These are phyloP conservation scores for Tachysurus vachellii DNA, from an alignment of 2,113 vertebrate genomes.

Conservation along the genomic window DNA sequence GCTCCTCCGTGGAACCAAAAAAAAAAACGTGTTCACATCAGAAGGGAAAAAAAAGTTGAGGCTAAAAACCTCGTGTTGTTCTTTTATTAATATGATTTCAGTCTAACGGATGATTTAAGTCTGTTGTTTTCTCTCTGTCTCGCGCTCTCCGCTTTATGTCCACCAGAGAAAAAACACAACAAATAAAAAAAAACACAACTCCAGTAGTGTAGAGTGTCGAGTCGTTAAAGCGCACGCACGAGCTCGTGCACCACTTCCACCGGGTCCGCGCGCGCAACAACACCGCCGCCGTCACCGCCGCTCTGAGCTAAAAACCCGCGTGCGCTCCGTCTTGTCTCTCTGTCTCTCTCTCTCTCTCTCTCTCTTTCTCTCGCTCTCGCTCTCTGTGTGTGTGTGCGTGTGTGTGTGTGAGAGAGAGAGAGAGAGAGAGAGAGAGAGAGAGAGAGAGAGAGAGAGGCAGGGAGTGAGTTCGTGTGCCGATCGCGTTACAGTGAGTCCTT, in stretches of 20 bases:
- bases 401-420: not conserved
- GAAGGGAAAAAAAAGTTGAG: not conserved
- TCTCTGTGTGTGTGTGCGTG: not conserved
- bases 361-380: not conserved
- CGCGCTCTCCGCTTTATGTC: not conserved
- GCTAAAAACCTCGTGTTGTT: not conserved
- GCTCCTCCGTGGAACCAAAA: not conserved
- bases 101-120: not conserved
- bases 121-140: not conserved
- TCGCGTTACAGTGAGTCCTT: conserved; percentile 30
- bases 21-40: not conserved
- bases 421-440: too few relatives aligned
- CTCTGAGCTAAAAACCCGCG: conserved; percentile 12
- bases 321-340: not conserved
- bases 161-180: too few relatives aligned
- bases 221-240: not conserved
- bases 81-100: not conserved
- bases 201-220: not conserved
- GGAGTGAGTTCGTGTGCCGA: not conserved
- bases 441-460: not conserved
- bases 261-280: not conserved
- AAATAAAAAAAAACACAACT: not conserved
- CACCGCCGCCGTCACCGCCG: not conserved
- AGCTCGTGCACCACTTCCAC: not conserved
- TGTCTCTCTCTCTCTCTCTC: not conserved